Percentiles rank a stretch among this genome's conserved stretches.
Evolutionary conservation across 2,797 vertebrate genomes (phyloP).

Genomic region (Falco cherrug): DNA sequence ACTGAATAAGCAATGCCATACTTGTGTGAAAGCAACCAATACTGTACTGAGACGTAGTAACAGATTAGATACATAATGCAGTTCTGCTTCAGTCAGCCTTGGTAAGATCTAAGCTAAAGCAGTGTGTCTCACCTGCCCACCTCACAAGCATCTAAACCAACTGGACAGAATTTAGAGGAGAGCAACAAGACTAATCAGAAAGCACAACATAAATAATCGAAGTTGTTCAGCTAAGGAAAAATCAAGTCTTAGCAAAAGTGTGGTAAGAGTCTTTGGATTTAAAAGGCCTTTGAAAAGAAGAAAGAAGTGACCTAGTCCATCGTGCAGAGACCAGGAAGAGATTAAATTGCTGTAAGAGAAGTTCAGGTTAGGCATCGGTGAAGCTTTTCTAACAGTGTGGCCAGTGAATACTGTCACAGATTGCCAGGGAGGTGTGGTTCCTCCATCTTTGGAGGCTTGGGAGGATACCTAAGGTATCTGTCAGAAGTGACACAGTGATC

Average conservation of each 20-base stretch:
- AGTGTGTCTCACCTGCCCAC: background rate
- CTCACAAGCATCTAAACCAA: background rate
- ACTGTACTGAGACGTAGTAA: background rate
- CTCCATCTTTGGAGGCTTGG: background rate
- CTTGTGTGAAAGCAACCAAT: background rate
- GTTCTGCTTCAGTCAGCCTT: background rate
- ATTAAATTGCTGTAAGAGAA: background rate
- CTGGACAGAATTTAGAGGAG: background rate
- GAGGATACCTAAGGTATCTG: background rate
- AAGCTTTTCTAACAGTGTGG: background rate
- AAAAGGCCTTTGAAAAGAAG: background rate
- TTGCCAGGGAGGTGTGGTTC: background rate
- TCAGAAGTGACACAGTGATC: background rate
- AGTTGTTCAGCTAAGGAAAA: background rate
- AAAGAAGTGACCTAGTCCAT: background rate
- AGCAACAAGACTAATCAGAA: conserved; percentile 7
- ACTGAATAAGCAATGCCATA: background rate
- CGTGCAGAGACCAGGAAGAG: background rate
- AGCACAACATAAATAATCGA: background rate
- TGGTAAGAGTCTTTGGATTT: background rate
- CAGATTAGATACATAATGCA: background rate
- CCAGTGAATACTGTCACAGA: background rate
- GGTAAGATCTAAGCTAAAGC: background rate
- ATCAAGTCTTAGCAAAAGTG: background rate
- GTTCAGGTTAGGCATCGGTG: background rate